Evolutionary conservation across 2,888 invertebrate genomes (phyloP), one percentile per base, ranked within the genome.

Genomic region (Mythimna loreyi): DNA sequence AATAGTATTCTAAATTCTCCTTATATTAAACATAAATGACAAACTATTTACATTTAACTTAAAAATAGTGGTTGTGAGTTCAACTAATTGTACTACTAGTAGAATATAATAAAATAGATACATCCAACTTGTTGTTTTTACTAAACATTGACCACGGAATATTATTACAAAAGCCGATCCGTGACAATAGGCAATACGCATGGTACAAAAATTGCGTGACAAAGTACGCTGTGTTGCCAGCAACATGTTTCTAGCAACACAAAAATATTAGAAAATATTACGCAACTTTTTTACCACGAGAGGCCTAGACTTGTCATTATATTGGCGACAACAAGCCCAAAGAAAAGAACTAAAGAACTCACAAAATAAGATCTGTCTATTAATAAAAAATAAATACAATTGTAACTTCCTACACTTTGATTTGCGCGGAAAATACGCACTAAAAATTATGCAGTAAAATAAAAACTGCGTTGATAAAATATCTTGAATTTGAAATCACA

Each of bases 301-400:
- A 53, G n/a, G 30, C 40, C 23, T 36, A 21, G n/a, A 53, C 33
- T 19, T 49, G 8, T 25, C 11, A 55, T 55, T 49, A 49, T 16
- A 33, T 47, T 9, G 13, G 40, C 36, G 21, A 66, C 55, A 72
- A 64, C 45, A 53, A 47, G 23, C 36, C 62, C 36, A 61, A 47
- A 49, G 52, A n/a, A 59, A 65, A 6, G 4, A 1, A 60, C 13
- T 40, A 61, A 62, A 52, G n/a, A 64, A 73, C 68, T 78, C 64
- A 72, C 64, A 81, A 74, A 73, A 53, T 74, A 81, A 80, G 67
- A 73, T 63, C 69, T 76, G 53, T 76, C 53, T 77, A 76, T 30
- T 60, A 76, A 81, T 69, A 61, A 79, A 68, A 75, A 84, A 81
- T 83, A 85, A 84, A 85, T 84, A 85, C 75, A 82, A 78, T 66